Evolutionary conservation across 2,113 vertebrate species (phyloP), one percentile per base, ranked within the genome.

Genomic region (Empidonax traillii): DNA sequence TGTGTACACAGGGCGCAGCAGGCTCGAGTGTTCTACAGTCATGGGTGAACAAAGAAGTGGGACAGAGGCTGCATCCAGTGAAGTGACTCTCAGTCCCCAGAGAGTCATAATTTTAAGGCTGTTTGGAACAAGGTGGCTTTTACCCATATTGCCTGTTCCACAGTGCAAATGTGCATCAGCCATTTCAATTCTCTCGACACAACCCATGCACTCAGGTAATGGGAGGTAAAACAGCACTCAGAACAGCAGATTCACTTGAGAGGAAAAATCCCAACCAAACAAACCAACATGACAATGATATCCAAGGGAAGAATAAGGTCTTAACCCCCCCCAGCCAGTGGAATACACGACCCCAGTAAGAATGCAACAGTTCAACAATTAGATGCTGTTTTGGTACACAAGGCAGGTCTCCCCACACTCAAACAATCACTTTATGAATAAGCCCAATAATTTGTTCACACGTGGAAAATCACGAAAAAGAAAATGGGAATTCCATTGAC

Each of bases 81-180:
- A 52, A 96, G 81, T 75, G 94, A 96, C 95, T 92, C 94, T 82
- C 92, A 83, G 88, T 88, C 95, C 89, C 82, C 77, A 84, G 82
- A 87, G 94, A 95, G 82, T 20, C 77, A 1, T n/a, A 9, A 44
- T 69, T 91, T 97, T 97, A 95, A 96, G 95, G 97, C 94, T 87
- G 94, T 94, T 94, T 77, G 85, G 90, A 97, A 95, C 76, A 49
- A 3, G 33, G 74, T 77, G 87, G 78, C 87, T 87, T 83, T 78
- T 92, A 73, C 77, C 92, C 84, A 87, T 25, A 11, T 81, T 20
- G 1, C 3, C 5, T 71, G 86, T 96, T 93, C 96, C 94, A 68
- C 83, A 96, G 94, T 96, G 95, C 88, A 94, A 95, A 96, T 62
- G 87, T 47, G 89, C 94, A 85, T 90, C 91, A 93, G 94, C 92